Base-by-base conservation (phyloP, 2,888 invertebrate genomes). In the Bombylius discolor region DNA sequence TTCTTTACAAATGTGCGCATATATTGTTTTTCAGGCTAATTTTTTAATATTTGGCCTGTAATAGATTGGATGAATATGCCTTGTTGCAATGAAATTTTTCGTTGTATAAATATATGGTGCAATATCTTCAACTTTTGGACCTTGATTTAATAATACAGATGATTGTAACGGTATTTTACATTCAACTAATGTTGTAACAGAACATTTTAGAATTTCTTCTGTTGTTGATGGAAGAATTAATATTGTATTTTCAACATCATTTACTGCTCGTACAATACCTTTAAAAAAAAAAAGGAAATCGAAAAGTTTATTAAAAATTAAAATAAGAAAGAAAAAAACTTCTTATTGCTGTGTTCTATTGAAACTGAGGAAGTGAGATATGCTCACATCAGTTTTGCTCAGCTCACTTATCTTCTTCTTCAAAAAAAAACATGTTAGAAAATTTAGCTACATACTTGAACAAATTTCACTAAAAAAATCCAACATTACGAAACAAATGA, bases 261-360 rank as follows among this genome's bases (percentile, higher is more conserved):
- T 85, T n/a, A 89, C 71, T 39, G 82, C 83, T 51, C 89, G 78
- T 48, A 89, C 78, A 53, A 90, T 78, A 57, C 87, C 89, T 85
- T 75, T 55, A 69, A 36, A 5, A 36, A 36, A 8, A 36, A 74
- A 32, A 50, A 33, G 36, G 54, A 48, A 49, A 52, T 53, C 23
- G 1, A 23, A 23, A 23, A 23, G 23, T 23, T 23, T 23, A 23
- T 23, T 2, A 23, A 23, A 23, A 23, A 23, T 23, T 23, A 2
- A 23, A 23, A n/a, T n/a, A n/a, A n/a, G n/a, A n/a, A n/a, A n/a
- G n/a, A 23, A 23, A 23, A 23, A 23, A 23, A 23, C 23, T 23
- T 23, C 23, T 23, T 23, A 23, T 23, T 23, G 23, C 23, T 23
- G 23, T 23, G 23, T 23, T 23, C 3, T 23, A 23, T 3, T 23